phyloP scores from a whole-genome alignment of 2,113 vertebrate species.

The Gasterosteus nipponicus region DNA sequence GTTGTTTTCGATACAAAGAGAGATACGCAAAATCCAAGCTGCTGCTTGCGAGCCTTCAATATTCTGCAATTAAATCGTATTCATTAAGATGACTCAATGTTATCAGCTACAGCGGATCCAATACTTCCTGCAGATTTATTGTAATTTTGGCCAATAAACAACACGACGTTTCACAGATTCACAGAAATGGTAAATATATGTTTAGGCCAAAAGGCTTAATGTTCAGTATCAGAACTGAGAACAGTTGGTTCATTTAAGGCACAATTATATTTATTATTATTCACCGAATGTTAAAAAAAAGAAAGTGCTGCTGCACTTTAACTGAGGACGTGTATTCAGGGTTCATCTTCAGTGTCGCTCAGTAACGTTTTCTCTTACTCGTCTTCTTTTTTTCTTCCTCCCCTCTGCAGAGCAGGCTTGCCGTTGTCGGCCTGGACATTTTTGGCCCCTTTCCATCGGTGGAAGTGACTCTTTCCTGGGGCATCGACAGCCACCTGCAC shows the following conservation, averaged over 20 bases:
- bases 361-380: constrained; percentile 4
- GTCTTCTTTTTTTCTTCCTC: not conserved
- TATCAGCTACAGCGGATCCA: not conserved
- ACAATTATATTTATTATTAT: not conserved
- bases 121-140: not conserved
- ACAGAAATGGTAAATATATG: not conserved
- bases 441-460: constrained; percentile 31
- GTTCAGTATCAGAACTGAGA: not conserved
- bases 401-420: constrained; percentile 21
- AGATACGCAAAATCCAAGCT: no score
- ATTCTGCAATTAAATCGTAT: not conserved
- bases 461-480: constrained; percentile 46
- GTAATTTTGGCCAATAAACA: not conserved
- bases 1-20: not conserved
- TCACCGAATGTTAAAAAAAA: not conserved
- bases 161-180: not conserved
- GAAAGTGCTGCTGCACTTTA: not conserved
- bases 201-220: not conserved
- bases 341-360: not conserved
- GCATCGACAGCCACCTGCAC: constrained; percentile 46
- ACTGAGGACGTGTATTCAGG: not conserved
- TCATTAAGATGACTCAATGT: not conserved
- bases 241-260: not conserved
- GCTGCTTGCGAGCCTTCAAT: no score
- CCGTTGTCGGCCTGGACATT: constrained; percentile 18